Evolutionary conservation across 2,797 vertebrate genomes (phyloP), one percentile per base, ranked within the genome.

Genomic region (Megalops cyprinoides): DNA sequence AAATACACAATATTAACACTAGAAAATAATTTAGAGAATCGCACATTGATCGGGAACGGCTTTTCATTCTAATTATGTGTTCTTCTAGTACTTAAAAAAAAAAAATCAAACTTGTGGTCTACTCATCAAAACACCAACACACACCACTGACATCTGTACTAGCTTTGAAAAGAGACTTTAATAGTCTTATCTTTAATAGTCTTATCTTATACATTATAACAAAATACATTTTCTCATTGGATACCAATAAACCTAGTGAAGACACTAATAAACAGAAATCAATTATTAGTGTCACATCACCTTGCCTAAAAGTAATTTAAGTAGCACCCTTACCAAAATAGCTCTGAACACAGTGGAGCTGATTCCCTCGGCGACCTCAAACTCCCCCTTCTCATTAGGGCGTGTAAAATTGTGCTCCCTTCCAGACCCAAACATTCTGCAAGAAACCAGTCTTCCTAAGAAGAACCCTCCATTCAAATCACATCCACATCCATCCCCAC

Each of bases 361-460:
- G 94, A 99, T 99, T 80, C 98, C 98, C 74, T 99, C 98, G 1
- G 98, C 98, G 82, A 99, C 98, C 87, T 99, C 98, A 81, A 95
- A 99, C 84, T 99, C 98, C 86, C 98, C 98, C 85, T 99, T 99
- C 78, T 99, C 98, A 86, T 99, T 99, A 81, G 98, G 97, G 44
- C 98, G 93, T 4, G 98, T 99, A 81, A 99, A 99, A 87, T 99
- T 99, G 92, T 99, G 95, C 85, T 99, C 97, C 90, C 97, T 93
- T 73, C 98, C 98, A 31, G 98, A 98, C 67, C 98, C 97, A 89
- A 99, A 99, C 98, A 99, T 99, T 92, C 98, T 99, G 76, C 12
- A 69, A 88, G 87, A 69, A 74, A 53, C 58, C 58, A 49, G 7
- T 25, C 0, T 0, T 20, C 74, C 31, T 49, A 49, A 8, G 28